Evolutionary conservation across 2,888 invertebrate species (phyloP), one percentile per base, ranked within the genome.

Genomic region (Acronicta leporina): DNA sequence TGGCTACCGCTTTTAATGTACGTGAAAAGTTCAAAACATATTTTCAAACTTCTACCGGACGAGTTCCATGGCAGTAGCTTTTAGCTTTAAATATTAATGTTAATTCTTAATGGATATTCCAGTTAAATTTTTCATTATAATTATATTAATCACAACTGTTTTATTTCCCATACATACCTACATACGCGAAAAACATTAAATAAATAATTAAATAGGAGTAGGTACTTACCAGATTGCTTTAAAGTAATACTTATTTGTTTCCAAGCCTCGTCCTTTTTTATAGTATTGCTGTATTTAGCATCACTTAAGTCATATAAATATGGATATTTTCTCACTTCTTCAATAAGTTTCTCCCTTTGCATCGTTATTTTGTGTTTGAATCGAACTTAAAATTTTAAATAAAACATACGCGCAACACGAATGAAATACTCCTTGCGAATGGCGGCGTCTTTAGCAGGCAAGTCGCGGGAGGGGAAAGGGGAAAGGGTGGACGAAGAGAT

Each of bases 281-380:
- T 45, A 44, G 9, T 63, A 56, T 73, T 41, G 40, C 61, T 66
- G 48, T 74, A 71, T 68, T 65, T 63, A 45, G 63, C 30, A 30
- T 30, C 30, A 30, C 30, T 30, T 30, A 30, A 30, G 45, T 75
- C 67, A 69, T 75, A 73, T 64, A 73, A 63, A 68, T 55, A 71
- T 60, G 63, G 63, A 75, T 75, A 71, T 71, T 69, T 63, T 68
- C 75, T 59, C 66, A 73, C 73, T 68, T 73, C 70, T 75, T 73
- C 71, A 45, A 68, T 74, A 33, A 71, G 61, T 50, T 63, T 53
- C 46, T 59, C 63, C 35, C 47, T 63, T 33, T 63, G 45, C 63
- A 67, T 73, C 63, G 58, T 71, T 56, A 63, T 54, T 67, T 61
- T 67, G 42, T 66, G 58, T 70, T 64, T 54, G 55, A 61, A 65